Conservation (phyloP, 2,797 vertebrate species). For the Neopelma chrysocephalum region DNA sequence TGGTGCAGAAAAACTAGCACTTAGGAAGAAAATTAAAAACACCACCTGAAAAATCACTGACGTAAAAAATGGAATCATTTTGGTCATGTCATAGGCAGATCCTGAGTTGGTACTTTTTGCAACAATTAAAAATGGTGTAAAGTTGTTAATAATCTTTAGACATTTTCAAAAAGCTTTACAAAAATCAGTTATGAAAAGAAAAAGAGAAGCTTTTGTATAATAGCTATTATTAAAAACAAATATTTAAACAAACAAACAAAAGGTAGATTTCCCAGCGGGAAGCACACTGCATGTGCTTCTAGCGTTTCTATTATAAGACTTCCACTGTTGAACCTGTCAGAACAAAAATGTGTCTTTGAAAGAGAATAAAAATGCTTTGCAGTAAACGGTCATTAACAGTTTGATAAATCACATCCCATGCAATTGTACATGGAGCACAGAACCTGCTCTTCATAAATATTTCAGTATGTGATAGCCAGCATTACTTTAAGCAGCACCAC, state of each 20-base stretch:
- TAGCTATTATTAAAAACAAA: not conserved
- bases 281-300: not conserved
- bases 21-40: not conserved
- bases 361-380: not conserved
- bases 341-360: not conserved
- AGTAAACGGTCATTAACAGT: not conserved
- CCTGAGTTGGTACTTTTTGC: not conserved
- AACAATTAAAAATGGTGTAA: not conserved
- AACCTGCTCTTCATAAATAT: conserved; percentile 10
- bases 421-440: not conserved
- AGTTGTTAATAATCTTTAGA: not conserved
- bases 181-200: not conserved
- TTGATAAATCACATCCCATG: not conserved
- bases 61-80: not conserved
- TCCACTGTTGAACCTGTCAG: not conserved
- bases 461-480: not conserved
- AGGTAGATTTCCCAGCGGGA: not conserved
- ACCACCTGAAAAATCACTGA: not conserved
- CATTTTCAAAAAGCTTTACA: not conserved
- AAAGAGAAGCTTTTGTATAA: not conserved
- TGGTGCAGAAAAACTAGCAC: not conserved
- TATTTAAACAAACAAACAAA: not conserved
- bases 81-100: not conserved
- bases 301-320: not conserved
- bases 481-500: conserved; percentile 2